Conservation (phyloP, 2,888 invertebrate genomes). For the Luperina nickerlii region DNA sequence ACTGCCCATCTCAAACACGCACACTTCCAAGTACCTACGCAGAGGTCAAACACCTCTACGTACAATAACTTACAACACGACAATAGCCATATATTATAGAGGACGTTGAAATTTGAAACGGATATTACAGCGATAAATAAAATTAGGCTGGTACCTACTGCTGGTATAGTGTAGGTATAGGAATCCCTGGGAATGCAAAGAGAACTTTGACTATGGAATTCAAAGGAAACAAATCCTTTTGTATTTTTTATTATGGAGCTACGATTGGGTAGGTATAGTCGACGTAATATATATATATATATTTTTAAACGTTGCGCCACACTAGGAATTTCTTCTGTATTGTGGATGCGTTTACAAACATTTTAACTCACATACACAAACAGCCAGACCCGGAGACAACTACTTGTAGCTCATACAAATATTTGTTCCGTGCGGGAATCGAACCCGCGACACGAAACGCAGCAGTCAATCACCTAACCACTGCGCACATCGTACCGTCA, state of each 20-base stretch:
- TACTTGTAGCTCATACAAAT: too few species aligned
- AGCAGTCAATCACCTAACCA: too few species aligned
- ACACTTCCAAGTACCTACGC: neutral
- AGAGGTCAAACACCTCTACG: conserved; percentile 53
- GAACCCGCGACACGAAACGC: too few species aligned
- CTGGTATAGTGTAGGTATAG: conserved; percentile 15
- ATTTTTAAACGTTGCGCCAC: too few species aligned
- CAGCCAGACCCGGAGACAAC: too few species aligned
- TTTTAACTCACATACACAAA: too few species aligned
- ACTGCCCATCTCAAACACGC: too few species aligned
- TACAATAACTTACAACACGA: conserved; percentile 37
- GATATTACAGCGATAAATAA: conserved; percentile 65
- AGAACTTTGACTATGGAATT: conserved; percentile 32
- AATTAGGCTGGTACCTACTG: conserved; percentile 26
- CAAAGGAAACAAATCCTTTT: conserved; percentile 34
- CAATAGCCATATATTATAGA: conserved; percentile 40
- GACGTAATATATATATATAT: neutral
- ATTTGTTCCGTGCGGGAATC: too few species aligned
- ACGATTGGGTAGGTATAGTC: neutral
- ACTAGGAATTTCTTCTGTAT: too few species aligned
- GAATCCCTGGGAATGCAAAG: conserved; percentile 43
- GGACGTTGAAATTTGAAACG: conserved; percentile 57
- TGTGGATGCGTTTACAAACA: too few species aligned
- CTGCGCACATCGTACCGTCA: too few species aligned
- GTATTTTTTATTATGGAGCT: neutral